phyloP scores from a whole-genome alignment of 2,888 invertebrate genomes.

The Celastrina argiolus region DNA sequence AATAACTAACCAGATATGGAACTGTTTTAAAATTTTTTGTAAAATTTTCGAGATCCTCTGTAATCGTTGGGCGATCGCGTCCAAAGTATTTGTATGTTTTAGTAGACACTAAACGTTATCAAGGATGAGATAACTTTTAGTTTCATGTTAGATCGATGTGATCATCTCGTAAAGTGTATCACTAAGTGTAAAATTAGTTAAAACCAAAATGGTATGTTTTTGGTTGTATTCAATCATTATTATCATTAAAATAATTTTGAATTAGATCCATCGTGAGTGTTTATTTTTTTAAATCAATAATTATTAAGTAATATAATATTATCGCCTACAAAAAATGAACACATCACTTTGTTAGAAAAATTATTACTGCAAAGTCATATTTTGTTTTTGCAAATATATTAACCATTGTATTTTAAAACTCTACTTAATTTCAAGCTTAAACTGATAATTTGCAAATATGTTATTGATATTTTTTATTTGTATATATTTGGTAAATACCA shows the following conservation, averaged over 20 bases:
- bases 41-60: slow-evolving; percentile 29
- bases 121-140: slow-evolving; percentile 55
- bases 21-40: slow-evolving; percentile 5
- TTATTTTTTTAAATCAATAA: slow-evolving; percentile 32
- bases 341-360: slow-evolving; percentile 46
- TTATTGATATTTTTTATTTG: slow-evolving; percentile 47
- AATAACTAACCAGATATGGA: background rate
- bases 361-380: slow-evolving; percentile 72
- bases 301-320: background rate
- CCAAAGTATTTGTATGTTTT: slow-evolving; percentile 59
- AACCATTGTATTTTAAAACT: slow-evolving; percentile 61
- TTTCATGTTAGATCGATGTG: slow-evolving; percentile 64
- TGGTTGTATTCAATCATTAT: slow-evolving; percentile 59
- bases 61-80: slow-evolving; percentile 75
- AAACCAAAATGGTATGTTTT: slow-evolving; percentile 72
- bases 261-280: slow-evolving; percentile 50
- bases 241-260: slow-evolving; percentile 51
- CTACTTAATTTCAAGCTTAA: slow-evolving; percentile 61
- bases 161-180: slow-evolving; percentile 66
- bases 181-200: slow-evolving; percentile 69
- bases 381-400: slow-evolving; percentile 71
- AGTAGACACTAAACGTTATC: slow-evolving; percentile 54
- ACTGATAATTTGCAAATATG: slow-evolving; percentile 67
- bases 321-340: slow-evolving; percentile 32
- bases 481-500: slow-evolving; percentile 43